Conservation (phyloP, 2,113 vertebrate genomes). For the Ginglymostoma cirratum region DNA sequence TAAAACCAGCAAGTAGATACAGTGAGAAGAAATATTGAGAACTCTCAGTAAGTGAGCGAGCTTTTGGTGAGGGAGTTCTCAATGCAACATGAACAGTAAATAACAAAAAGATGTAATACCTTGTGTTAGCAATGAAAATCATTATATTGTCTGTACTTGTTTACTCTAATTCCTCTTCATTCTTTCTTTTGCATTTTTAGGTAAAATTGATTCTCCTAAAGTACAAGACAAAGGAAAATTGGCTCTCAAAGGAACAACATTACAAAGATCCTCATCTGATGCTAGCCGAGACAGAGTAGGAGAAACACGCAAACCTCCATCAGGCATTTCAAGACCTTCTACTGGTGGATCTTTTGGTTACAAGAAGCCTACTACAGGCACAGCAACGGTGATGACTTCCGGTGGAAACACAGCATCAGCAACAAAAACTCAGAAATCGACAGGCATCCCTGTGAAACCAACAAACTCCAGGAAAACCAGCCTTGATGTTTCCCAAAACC, state of each 20-base stretch:
- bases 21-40: background rate
- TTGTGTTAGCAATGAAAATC: no score
- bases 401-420: constrained; percentile 63
- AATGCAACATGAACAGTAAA: background rate
- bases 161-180: background rate
- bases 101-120: background rate
- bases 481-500: constrained; percentile 72
- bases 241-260: constrained; percentile 69
- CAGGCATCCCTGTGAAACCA: constrained; percentile 86
- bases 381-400: constrained; percentile 77
- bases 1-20: background rate
- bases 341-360: constrained; percentile 82
- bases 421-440: constrained; percentile 78
- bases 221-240: constrained; percentile 77
- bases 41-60: background rate
- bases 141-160: background rate
- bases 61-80: background rate
- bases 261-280: constrained; percentile 87
- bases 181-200: constrained; percentile 45
- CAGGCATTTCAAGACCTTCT: constrained; percentile 74
- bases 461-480: constrained; percentile 77
- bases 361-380: constrained; percentile 74
- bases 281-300: constrained; percentile 73
- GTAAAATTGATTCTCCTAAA: constrained; percentile 73
- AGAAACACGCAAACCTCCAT: constrained; percentile 83